Evolutionary conservation across 2,113 vertebrate genomes (phyloP), one percentile per base, ranked within the genome.

Genomic region (Pristiophorus japonicus): DNA sequence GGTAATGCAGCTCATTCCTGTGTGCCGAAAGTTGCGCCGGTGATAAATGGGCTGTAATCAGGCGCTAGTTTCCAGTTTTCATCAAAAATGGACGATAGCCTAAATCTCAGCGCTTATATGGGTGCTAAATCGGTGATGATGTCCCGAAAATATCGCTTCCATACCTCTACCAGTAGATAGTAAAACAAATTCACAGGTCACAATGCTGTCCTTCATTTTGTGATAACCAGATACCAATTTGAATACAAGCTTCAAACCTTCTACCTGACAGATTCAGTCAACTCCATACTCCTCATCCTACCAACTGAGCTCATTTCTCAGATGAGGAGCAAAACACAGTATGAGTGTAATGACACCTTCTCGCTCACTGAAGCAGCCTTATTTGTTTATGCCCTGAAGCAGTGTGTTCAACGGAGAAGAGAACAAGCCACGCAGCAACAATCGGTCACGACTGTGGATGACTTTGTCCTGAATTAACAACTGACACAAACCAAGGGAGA

Each of bases 281-380:
- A 47, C 42, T 51, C 70, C 45, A 94, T 51, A 67, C 66, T 73
- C 47, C 27, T 34, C 93, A 94, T 73, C 45, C 66, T 45, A 94
- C 93, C 93, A 94, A 24, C 93, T 73, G 93, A 94, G 63, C 93
- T 94, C 70, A 94, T 94, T 94, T 94, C 45, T 94, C 93, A 94
- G 93, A 94, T 94, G 93, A 73, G 42, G 93, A 51, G 30, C 24
- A 12, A 94, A 51, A 24, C 93, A 27, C 93, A 70, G 93, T 94
- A 30, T 94, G 93, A 94, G 47, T 73, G 8, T 70, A 94, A 94
- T 94, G 22, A 45, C 93, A 94, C 42, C 73, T 94, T 94, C 93
- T 73, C 38, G 51, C 45, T 94, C 65, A 94, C 66, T 70, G 93
- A 94, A 51, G 66, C 93, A 67, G 27, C 42, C 65, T 70, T 94